Conservation (phyloP, 2,797 vertebrate species). For the Chelmon rostratus region DNA sequence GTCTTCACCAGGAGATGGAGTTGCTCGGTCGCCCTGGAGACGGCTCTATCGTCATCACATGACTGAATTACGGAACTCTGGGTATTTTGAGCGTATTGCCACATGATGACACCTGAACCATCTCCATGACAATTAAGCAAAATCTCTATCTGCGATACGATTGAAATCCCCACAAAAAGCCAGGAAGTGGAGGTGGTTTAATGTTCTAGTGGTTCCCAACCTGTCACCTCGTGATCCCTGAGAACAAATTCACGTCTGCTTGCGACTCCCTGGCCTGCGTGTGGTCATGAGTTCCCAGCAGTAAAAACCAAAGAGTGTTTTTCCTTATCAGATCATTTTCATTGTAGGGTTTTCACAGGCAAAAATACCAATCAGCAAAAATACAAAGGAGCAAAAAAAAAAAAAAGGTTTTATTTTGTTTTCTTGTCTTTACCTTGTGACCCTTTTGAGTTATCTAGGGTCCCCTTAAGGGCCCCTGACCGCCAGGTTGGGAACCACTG, state of each 20-base stretch:
- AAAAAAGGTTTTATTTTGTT: neutral
- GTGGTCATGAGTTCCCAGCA: neutral
- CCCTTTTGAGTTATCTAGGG: slow-evolving; percentile 1
- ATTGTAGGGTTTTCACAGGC: neutral
- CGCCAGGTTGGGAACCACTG: slow-evolving; percentile 10
- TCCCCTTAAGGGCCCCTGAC: neutral
- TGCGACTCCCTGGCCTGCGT: neutral
- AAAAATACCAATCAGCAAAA: neutral
- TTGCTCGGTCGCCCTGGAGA: neutral
- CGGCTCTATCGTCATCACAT: neutral
- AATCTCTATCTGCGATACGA: neutral
- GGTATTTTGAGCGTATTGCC: neutral
- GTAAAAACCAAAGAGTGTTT: slow-evolving; percentile 30
- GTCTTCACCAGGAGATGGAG: neutral
- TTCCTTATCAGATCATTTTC: neutral
- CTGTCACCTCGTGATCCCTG: neutral
- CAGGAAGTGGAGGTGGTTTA: neutral
- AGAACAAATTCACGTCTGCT: neutral
- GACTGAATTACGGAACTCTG: neutral
- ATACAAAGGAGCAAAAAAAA: neutral
- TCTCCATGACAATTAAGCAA: neutral
- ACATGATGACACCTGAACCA: neutral
- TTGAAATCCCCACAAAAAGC: slow-evolving; percentile 5
- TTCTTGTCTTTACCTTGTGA: neutral
- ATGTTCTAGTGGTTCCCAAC: neutral